A percentile compares a stretch with the other conserved stretches of the same genome.
phyloP scores from a whole-genome alignment of 2,113 vertebrate genomes.

The Dasyprocta punctata region DNA sequence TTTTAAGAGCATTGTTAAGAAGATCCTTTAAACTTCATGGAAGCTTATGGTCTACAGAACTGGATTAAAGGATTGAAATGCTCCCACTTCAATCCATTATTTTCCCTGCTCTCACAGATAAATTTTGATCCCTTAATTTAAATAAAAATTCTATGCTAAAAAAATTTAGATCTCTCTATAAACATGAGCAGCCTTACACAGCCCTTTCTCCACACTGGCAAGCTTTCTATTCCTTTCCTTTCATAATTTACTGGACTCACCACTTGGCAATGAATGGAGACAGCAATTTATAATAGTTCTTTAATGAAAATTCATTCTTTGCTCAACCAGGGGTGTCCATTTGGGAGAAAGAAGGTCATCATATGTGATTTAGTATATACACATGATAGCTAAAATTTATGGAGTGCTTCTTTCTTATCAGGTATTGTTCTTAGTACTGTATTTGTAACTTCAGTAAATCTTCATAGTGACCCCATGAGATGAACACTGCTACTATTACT shows the following conservation, averaged over 20 bases:
- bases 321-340: neutral
- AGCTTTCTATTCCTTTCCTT: neutral
- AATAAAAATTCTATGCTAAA: constrained; percentile 33
- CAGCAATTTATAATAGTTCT: neutral
- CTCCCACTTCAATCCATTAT: no score
- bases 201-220: neutral
- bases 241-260: neutral
- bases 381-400: neutral
- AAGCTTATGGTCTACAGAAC: constrained; percentile 22
- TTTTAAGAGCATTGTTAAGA: constrained; percentile 36
- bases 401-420: neutral
- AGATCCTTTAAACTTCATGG: constrained; percentile 57
- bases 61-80: constrained; percentile 59
- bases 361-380: neutral
- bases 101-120: constrained; percentile 35
- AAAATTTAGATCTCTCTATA: constrained; percentile 24
- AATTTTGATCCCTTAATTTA: constrained; percentile 68
- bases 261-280: neutral
- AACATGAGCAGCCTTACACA: neutral
- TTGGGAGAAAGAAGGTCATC: neutral
- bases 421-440: neutral
- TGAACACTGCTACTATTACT: neutral
- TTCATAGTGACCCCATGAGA: neutral
- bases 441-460: neutral
- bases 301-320: constrained; percentile 25